Evolutionary conservation across 2,113 vertebrate genomes (phyloP), one percentile per base, ranked within the genome.

Genomic region (Sturnira hondurensis): DNA sequence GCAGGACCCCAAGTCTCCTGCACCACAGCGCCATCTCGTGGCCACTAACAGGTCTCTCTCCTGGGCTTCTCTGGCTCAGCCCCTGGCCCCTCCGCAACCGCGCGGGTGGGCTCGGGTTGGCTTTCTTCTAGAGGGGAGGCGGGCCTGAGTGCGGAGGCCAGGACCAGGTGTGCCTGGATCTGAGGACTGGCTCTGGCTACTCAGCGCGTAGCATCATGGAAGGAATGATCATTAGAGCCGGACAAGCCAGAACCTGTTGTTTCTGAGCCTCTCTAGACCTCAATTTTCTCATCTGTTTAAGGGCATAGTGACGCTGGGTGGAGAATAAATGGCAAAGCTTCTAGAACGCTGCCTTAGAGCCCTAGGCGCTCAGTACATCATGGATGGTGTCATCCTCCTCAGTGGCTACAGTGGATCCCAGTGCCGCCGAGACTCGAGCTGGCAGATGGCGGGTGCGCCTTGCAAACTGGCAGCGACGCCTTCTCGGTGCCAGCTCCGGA

Each of bases 1-100:
- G 28, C 71, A 2, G 67, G 33, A 65, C 20, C 33, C 28, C 1
- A 5, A 45, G 96, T 94, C 82, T 17, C 82, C 61, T 88, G 93
- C 24, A 3, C 80, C 63, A 47, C 82, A 96, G 97, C 91, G 89
- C 96, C 97, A 96, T 54, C 97, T 89, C 24, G 93, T 94, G 97
- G 94, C 93, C 45, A 0, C 56, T 1, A 10, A 36, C 31, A 4
- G 82, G 28, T 68, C 50, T 41, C 7, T 52, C 31, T n/a, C n/a
- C 1, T 3, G 94, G 45, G 38, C 63, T 26, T 38, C 54, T 47
- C 43, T 0, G 1, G 19, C 58, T 31, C 26, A 1, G 54, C 2
- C 16, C 14, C 50, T 3, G 76, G 13, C 6, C 5, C 22, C 31
- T 76, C 12, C 17, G 7, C 31, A 11, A 4, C 47, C 22, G 47